phyloP scores from a whole-genome alignment of 1,140 invertebrate species.

The Amphibalanus amphitrite region DNA sequence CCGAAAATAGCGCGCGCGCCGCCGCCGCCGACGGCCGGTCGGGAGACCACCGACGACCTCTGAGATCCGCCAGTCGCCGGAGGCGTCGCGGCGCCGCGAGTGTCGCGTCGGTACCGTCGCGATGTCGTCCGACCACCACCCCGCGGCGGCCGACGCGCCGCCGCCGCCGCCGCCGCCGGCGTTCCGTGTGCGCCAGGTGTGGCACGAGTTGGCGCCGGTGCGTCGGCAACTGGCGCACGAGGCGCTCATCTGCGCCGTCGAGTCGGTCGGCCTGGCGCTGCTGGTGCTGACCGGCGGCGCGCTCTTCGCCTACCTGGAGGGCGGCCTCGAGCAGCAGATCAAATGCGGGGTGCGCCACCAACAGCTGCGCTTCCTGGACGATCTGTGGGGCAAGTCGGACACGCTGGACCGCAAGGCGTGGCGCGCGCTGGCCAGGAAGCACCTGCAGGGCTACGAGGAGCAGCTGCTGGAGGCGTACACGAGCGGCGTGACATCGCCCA shows the following conservation, averaged over 20 bases:
- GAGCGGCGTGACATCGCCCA: constrained; percentile 55
- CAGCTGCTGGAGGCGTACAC: constrained; percentile 66
- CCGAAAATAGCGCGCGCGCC: background rate
- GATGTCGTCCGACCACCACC: constrained; percentile 7
- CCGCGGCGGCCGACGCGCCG: background rate
- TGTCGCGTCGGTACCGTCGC: too few relatives aligned
- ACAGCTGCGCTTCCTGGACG: constrained; percentile 64
- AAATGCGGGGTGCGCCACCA: constrained; percentile 72
- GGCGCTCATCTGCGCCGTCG: constrained; percentile 12
- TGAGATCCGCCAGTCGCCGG: too few relatives aligned
- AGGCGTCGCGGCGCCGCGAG: background rate
- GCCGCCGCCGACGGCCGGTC: too few relatives aligned
- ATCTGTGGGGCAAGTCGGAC: constrained; percentile 38
- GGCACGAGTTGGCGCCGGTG: constrained; percentile 12
- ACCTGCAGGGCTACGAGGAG: constrained; percentile 65
- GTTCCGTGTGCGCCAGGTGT: constrained; percentile 10
- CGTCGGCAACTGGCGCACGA: constrained; percentile 9
- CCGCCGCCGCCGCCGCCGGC: constrained; percentile 7
- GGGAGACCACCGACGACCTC: too few relatives aligned
- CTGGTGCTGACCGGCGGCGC: constrained; percentile 12
- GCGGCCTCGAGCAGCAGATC: constrained; percentile 14
- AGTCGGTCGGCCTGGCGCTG: constrained; percentile 6
- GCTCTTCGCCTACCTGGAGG: constrained; percentile 13
- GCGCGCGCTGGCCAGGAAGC: constrained; percentile 59
- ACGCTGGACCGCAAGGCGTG: constrained; percentile 60